Evolutionary conservation across 2,888 invertebrate species (phyloP), one percentile per base, ranked within the genome.

Genomic region (Diplolepis rosae): DNA sequence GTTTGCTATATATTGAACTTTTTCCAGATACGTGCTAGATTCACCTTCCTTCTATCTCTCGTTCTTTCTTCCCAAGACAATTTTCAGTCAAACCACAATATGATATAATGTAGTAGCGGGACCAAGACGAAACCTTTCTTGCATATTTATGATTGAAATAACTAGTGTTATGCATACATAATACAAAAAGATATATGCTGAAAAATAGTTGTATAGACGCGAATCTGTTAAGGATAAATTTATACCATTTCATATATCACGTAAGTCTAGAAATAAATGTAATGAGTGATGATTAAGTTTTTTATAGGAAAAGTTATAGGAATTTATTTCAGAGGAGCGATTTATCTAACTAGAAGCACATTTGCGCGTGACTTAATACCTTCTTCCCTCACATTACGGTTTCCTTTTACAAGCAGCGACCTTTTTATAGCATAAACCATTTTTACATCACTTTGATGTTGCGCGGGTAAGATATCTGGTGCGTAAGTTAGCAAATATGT

Each of bases 381-480:
- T 32, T 54, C 32, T 30, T 54, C 18, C 18, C 22, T 54, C 32
- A 32, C 32, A 32, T 22, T 32, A 54, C 11, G 54, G 11, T 54
- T 32, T 18, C 32, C 54, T 18, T 52, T 54, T 54, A 54, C 11
- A 54, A 54, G 54, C 54, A 54, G 32, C 22, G 54, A 54, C 18
- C 32, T 18, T 54, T 32, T 54, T 54, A 32, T 54, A 54, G 32
- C 22, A 18, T 32, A 54, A 54, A 32, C 32, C 54, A 54, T 54
- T 54, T 54, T 54, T 54, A 54, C 54, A 54, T 54, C 54, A 54
- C 54, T 54, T 54, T 54, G 54, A 54, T 32, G 54, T 54, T 54
- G 30, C 30, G 4, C 32, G 32, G 54, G 54, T 54, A 18, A 54
- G 54, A 54, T 54, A 30, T 32, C 27, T 52, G 7, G 54, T 54